These are phyloP conservation scores for Emys orbicularis DNA, from an alignment of 2,797 vertebrate genomes.

Conservation along the genomic window DNA sequence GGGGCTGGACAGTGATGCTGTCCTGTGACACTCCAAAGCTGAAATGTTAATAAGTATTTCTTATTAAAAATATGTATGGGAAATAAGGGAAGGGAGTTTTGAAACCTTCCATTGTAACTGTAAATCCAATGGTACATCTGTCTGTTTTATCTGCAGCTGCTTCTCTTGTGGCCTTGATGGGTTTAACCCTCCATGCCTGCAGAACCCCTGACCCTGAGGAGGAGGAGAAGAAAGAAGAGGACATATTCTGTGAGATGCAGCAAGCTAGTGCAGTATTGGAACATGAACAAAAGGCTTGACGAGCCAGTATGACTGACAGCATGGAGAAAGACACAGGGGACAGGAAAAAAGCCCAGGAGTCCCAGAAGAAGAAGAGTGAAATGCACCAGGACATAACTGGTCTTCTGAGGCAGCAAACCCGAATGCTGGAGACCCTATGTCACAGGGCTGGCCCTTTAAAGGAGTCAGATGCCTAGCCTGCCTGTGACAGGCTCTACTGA, in stretches of 20 bases:
- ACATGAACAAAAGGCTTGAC: not conserved
- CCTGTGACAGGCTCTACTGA: not conserved
- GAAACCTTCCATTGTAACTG: not conserved
- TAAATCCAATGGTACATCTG: not conserved
- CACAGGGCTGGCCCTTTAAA: not conserved
- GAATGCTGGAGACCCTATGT: not conserved
- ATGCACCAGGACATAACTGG: not conserved
- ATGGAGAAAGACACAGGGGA: not conserved
- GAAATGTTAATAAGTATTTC: not conserved
- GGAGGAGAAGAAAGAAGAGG: not conserved
- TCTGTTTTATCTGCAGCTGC: not conserved
- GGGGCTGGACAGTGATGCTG: too few relatives aligned
- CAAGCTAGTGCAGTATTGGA: not conserved
- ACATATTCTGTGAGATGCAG: not conserved
- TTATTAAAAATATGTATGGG: not conserved
- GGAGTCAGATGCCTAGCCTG: not conserved
- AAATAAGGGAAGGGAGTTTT: too few relatives aligned
- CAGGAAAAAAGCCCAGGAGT: not conserved
- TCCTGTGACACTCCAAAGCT: not conserved
- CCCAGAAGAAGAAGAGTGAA: not conserved
- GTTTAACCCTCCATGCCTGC: not conserved
- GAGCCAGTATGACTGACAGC: not conserved
- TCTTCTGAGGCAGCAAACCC: not conserved
- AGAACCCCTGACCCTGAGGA: not conserved
- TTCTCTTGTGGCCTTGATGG: not conserved